A percentile compares a stretch with the other conserved stretches of the same genome.
Conservation (phyloP, 2,888 invertebrate species). For the Dryocosmus kuriphilus region DNA sequence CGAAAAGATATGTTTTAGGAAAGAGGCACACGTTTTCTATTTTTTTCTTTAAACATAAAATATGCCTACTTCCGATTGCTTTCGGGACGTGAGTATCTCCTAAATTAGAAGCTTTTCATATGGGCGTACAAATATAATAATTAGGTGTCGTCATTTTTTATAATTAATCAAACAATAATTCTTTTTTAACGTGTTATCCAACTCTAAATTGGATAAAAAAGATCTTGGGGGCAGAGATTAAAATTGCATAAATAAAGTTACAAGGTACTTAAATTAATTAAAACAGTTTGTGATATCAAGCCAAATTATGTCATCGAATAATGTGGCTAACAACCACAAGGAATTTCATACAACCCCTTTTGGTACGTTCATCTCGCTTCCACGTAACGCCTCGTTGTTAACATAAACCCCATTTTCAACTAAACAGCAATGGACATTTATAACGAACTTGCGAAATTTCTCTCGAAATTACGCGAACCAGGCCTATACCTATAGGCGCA, state of each 20-base stretch:
- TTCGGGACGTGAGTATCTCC: no score
- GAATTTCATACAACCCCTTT: conserved; percentile 33
- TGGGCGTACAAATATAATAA: no score
- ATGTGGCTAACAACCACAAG: background rate
- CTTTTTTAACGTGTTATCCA: no score
- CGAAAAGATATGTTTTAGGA: no score
- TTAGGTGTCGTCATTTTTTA: no score
- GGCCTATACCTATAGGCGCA: no score
- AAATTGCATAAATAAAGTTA: background rate
- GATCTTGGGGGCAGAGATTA: background rate
- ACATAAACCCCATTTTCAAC: conserved; percentile 52
- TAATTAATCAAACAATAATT: no score
- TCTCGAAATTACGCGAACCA: background rate
- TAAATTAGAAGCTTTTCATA: no score
- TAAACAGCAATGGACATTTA: background rate
- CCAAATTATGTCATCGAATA: background rate
- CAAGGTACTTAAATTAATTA: conserved; percentile 2
- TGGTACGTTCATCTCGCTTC: conserved; percentile 47
- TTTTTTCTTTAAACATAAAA: no score
- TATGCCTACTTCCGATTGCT: no score
- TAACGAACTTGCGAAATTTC: conserved; percentile 18
- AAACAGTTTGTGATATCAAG: background rate
- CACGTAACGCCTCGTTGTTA: conserved; percentile 23
- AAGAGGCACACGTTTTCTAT: no score
- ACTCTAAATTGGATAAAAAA: no score